Base-by-base conservation (phyloP, 2,113 vertebrate genomes). In the Fulica atra region DNA sequence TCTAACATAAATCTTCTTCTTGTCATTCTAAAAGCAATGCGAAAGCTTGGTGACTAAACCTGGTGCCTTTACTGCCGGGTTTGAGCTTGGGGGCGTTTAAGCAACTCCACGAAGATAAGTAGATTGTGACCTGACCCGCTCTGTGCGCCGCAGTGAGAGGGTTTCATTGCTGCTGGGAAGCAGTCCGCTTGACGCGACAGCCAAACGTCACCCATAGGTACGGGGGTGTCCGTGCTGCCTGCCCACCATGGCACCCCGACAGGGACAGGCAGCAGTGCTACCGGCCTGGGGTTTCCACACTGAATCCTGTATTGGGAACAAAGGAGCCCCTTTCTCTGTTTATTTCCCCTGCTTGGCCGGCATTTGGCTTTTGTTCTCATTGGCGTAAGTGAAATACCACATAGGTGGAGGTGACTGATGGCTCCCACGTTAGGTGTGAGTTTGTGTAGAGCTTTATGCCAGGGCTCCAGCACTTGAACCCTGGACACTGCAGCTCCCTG, bases 21-120 rank as follows among this genome's bases (percentile, higher is more conserved):
- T 16, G 40, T 89, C 65, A 73, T 66, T 84, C 65, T 83, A 63
- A 96, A 94, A 68, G 28, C n/a, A 63, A 72, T 61, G 88, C 64
- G 11, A 84, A 69, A 79, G 53, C n/a, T 95, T 90, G 95, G 56
- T 91, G 86, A 83, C 46, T 48, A 76, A 68, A 80, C 93, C 76
- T 85, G 73, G 54, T 96, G 77, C 81, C 79, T 96, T 50, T 68
- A 31, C 50, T 81, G 93, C 92, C 74, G 5, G 60, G 33, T 95
- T 91, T 96, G 89, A 95, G 82, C 87, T 82, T 81, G 86, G 81
- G 56, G 84, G 81, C 51, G 31, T 88, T 88, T 88, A 29, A 92
- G 86, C 88, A 94, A 86, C 4, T 8, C 91, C 80, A 6, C 74
- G 59, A 95, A 92, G 46, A 92, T 53, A 54, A 48, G 46, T 51